These are phyloP conservation scores for Spodoptera exigua DNA, from an alignment of 2,888 invertebrate species.

Conservation along the genomic window DNA sequence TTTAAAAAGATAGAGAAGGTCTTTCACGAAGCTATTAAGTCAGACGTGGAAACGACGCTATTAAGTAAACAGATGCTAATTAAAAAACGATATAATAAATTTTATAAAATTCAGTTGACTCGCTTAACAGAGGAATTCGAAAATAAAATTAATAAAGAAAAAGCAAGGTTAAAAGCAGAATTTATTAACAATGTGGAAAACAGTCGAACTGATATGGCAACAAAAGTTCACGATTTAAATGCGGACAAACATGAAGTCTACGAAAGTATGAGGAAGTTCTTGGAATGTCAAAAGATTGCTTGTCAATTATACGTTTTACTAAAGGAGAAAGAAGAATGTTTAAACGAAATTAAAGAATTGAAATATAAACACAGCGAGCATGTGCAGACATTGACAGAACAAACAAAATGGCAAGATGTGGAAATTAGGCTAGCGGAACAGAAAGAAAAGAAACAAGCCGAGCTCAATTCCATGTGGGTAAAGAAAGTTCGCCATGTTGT, in stretches of 20 bases:
- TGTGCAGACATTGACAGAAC: slow-evolving; percentile 66
- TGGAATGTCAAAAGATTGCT: slow-evolving; percentile 78
- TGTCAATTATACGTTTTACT: slow-evolving; percentile 81
- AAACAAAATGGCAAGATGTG: slow-evolving; percentile 69
- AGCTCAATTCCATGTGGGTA: slow-evolving; percentile 74
- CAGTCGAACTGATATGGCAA: slow-evolving; percentile 56
- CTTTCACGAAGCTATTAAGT: slow-evolving; percentile 67
- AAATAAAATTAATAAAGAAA: slow-evolving; percentile 67
- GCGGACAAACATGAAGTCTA: slow-evolving; percentile 68
- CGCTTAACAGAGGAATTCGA: slow-evolving; percentile 70
- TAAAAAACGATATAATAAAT: slow-evolving; percentile 63
- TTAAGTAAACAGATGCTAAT: slow-evolving; percentile 68
- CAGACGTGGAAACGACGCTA: slow-evolving; percentile 67
- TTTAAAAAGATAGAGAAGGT: slow-evolving; percentile 72
- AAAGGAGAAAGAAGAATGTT: slow-evolving; percentile 76
- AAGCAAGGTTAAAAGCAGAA: slow-evolving; percentile 64
- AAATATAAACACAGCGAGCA: slow-evolving; percentile 73
- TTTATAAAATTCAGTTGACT: slow-evolving; percentile 73
- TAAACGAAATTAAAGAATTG: slow-evolving; percentile 68
- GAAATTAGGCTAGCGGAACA: slow-evolving; percentile 71
- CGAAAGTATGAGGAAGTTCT: slow-evolving; percentile 9
- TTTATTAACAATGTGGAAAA: slow-evolving; percentile 70
- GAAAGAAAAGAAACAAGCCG: slow-evolving; percentile 68
- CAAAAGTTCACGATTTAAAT: slow-evolving; percentile 73
- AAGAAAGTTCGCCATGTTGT: slow-evolving; percentile 79